Evolutionary conservation across 2,888 invertebrate species (phyloP), one percentile per base, ranked within the genome.

Genomic region (Fabriciana adippe): DNA sequence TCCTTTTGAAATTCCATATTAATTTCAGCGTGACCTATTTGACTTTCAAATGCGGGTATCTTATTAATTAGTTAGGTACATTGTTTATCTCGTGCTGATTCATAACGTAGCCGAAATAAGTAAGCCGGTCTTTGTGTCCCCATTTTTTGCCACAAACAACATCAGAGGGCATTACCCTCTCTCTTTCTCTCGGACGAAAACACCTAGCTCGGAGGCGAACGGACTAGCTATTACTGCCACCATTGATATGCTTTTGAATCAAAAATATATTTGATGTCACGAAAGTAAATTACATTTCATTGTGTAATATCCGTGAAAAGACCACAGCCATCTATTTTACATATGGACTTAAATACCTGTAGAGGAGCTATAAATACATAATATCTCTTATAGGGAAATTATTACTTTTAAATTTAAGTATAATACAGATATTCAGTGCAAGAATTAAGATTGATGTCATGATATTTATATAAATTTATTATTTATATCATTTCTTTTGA

Each of bases 81-180:
- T 88, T 88, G 86, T 89, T 87, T 86, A 87, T 90, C 89, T 89
- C 89, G 88, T 85, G 85, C 85, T 90, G 90, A 92, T 87, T 92
- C 91, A 92, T 88, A 90, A 84, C 79, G 83, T 81, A 81, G 85
- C 86, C 84, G 86, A 90, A 90, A 88, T 89, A 87, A 90, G 87
- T 83, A 80, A 89, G 86, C 88, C 86, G 89, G 88, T 88, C 87
- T 86, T 83, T 70, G 84, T 86, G 91, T 87, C 90, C 92, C 82
- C 90, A 91, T 91, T 92, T 92, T 92, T 92, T 91, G 87, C 91
- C 85, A 86, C 90, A 90, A 92, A 90, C 92, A 91, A 90, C 91
- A 90, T 88, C 77, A 76, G 88, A 89, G 92, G 90, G 88, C 92
- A 89, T 87, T 89, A 88, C 86, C 90, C 92, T 86, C 85, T 80